These are phyloP conservation scores for Nannobrachium achirus DNA, from an alignment of 2,113 vertebrate genomes.

Conservation along the genomic window DNA sequence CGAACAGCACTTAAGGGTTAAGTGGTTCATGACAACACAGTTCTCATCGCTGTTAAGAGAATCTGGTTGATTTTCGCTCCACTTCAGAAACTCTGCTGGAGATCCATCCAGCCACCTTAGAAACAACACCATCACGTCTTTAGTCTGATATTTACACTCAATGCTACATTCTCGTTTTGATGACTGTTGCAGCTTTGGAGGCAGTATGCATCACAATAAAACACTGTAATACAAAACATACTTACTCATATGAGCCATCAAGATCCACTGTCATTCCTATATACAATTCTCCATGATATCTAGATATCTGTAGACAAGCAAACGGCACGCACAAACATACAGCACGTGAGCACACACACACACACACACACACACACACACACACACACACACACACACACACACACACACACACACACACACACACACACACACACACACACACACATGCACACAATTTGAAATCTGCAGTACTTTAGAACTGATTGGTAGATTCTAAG, in stretches of 20 bases:
- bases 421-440: too few relatives aligned
- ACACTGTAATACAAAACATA: conserved; percentile 23
- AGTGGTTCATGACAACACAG: conserved; percentile 84
- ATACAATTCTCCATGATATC: conserved; percentile 71
- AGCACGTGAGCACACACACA: not conserved
- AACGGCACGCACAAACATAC: not conserved
- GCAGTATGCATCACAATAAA: not conserved
- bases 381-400: too few relatives aligned
- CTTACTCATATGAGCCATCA: conserved; percentile 86
- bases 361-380: not conserved
- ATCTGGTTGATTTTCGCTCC: conserved; percentile 89
- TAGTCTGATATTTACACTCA: too few relatives aligned
- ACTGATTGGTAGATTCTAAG: too few relatives aligned
- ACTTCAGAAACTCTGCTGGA: conserved; percentile 81
- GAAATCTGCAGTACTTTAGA: too few relatives aligned
- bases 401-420: too few relatives aligned
- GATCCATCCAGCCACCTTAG: conserved; percentile 90
- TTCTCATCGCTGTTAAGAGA: conserved; percentile 86
- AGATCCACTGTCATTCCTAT: conserved; percentile 89
- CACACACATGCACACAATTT: too few relatives aligned
- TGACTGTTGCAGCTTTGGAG: not conserved
- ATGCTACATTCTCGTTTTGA: too few relatives aligned
- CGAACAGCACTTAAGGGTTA: too few relatives aligned
- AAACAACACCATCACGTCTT: conserved; percentile 34
- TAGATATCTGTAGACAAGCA: conserved; percentile 71